Conservation (phyloP, 2,888 invertebrate genomes). For the Apoda limacodes region DNA sequence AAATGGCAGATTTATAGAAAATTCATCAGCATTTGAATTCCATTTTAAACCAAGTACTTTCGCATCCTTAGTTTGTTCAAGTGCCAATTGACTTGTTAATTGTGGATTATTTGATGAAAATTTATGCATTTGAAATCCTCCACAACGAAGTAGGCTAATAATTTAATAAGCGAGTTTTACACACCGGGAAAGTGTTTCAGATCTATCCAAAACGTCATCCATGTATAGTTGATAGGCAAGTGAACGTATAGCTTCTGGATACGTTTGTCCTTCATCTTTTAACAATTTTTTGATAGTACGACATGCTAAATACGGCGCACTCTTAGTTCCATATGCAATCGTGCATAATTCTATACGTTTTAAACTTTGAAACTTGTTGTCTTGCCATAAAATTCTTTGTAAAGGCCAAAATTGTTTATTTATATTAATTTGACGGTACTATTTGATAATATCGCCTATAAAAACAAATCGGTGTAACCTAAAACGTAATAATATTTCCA, state of each 20-base stretch:
- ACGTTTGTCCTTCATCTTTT: conserved; percentile 4
- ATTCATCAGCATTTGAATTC: conserved; percentile 4
- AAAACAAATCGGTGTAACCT: conserved; percentile 14
- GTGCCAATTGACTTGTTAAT: background rate
- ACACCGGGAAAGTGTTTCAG: too few relatives aligned
- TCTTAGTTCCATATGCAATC: conserved; percentile 11
- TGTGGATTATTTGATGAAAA: conserved; percentile 8
- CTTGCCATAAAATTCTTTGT: conserved; percentile 10
- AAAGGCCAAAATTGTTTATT: conserved; percentile 9
- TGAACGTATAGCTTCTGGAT: conserved; percentile 3
- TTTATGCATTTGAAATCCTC: conserved; percentile 10
- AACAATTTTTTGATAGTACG: conserved; percentile 8
- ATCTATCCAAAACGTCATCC: conserved; percentile 7
- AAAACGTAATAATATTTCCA: conserved; percentile 17
- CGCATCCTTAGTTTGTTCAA: conserved; percentile 2
- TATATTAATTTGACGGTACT: conserved; percentile 13
- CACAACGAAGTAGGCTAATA: conserved; percentile 6
- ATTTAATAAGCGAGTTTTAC: conserved; percentile 5
- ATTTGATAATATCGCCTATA: conserved; percentile 14
- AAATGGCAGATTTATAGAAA: conserved; percentile 2
- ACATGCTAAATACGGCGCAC: conserved; percentile 13
- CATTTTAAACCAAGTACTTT: conserved; percentile 11
- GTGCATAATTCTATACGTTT: conserved; percentile 7
- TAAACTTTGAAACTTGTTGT: conserved; percentile 5
- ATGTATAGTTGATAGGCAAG: conserved; percentile 3